Base-by-base conservation (phyloP, 2,888 invertebrate species). In the Plebejus melissa region DNA sequence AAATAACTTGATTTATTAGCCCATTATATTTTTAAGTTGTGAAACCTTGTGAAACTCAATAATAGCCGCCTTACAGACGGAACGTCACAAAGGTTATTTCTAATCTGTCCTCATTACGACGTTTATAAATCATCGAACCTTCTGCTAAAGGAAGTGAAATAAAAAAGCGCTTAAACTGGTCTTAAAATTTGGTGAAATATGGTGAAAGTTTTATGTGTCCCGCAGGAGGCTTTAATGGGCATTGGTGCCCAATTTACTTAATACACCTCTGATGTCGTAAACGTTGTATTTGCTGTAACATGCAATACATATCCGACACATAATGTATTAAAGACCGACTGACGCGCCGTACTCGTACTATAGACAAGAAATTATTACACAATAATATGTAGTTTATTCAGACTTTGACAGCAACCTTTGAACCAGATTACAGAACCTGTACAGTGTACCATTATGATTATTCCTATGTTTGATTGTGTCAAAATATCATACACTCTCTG, bases 111-210 rank as follows among this genome's bases (percentile, higher is more conserved):
- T 65, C 65, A 65, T 65, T 65, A 65, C 65, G 65, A 65, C 32
- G 36, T 32, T 9, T 65, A 65, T 65, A 65, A 65, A 65, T 65
- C 65, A 16, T 32, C 65, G 32, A 28, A 65, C 32, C 65, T 65
- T 60, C 60, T 28, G 28, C 60, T 32, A 32, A 65, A 65, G 65
- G 36, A 32, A 65, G 65, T 65, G 22, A 65, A 65, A 65, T 60
- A 60, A 65, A 58, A 65, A 65, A 65, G 65, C 32, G 5, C 65
- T 65, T 65, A 32, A 65, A 65, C 65, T 65, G 65, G 65, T 36
- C 65, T 65, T 65, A 36, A 65, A 65, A 65, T 65, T 65, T 65
- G 36, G 65, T 65, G 16, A 65, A 65, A 65, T 65, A 65, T 36
- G 32, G 16, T 65, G 65, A 65, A 65, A 65, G 65, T 65, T 65